phyloP scores from a whole-genome alignment of 2,888 invertebrate genomes.

The Plutella xylostella region DNA sequence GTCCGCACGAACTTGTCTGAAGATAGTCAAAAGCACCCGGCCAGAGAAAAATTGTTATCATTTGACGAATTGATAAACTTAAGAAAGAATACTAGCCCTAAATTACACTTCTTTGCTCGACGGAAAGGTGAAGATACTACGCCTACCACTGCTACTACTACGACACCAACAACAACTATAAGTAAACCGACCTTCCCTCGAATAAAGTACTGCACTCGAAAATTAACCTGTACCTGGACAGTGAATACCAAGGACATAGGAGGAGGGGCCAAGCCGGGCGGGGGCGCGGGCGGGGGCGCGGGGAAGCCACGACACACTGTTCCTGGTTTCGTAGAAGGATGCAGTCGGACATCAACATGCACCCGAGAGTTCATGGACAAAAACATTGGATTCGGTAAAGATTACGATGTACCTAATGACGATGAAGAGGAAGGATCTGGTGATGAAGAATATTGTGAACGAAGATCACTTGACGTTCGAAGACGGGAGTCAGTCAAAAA shows the following conservation, averaged over 20 bases:
- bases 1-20: constrained; percentile 16
- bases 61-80: constrained; percentile 58
- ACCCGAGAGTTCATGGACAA: constrained; percentile 47
- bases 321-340: constrained; percentile 53
- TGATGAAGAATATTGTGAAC: constrained; percentile 57
- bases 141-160: constrained; percentile 3
- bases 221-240: constrained; percentile 59
- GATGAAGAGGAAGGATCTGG: constrained; percentile 7
- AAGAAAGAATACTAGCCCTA: constrained; percentile 34
- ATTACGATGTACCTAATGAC: background rate
- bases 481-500: constrained; percentile 2
- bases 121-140: constrained; percentile 19
- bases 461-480: constrained; percentile 25
- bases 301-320: constrained; percentile 39
- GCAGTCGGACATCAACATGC: constrained; percentile 56
- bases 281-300: constrained; percentile 13
- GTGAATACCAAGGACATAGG: constrained; percentile 27
- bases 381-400: constrained; percentile 32
- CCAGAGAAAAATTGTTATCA: constrained; percentile 54
- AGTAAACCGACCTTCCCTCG: constrained; percentile 20
- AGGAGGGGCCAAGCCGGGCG: constrained; percentile 12
- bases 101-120: constrained; percentile 28
- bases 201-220: constrained; percentile 47
- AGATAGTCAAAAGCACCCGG: constrained; percentile 20
- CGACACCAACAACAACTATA: constrained; percentile 4